Conservation (phyloP, 2,888 invertebrate genomes). For the Scrobipalpa costella region DNA sequence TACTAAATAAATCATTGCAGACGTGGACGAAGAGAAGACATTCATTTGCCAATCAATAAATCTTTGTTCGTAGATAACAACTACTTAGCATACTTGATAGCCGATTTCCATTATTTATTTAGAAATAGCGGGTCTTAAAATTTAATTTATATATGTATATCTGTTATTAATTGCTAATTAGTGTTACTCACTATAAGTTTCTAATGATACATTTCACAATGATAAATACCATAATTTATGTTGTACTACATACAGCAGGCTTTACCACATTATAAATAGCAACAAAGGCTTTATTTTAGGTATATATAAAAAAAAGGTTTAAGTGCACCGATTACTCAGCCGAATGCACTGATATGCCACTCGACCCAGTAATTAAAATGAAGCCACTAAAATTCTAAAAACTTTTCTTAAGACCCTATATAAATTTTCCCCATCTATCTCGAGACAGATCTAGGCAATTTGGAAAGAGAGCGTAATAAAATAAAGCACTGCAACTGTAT, state of each 20-base stretch:
- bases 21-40: conserved; percentile 11
- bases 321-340: no score
- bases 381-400: no score
- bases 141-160: background rate
- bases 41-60: conserved; percentile 14
- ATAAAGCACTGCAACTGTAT: conserved; percentile 45
- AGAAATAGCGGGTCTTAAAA: conserved; percentile 1
- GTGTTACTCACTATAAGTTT: no score
- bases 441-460: conserved; percentile 23
- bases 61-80: conserved; percentile 5
- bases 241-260: no score
- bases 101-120: conserved; percentile 12
- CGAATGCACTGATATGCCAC: no score
- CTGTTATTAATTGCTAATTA: no score
- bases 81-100: conserved; percentile 16
- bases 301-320: no score
- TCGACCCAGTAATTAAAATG: no score
- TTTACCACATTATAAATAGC: no score
- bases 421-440: conserved; percentile 17
- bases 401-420: conserved; percentile 9
- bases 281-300: no score
- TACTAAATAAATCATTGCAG: background rate
- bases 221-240: no score
- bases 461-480: conserved; percentile 38
- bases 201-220: no score